Evolutionary conservation across 2,797 vertebrate genomes (phyloP).

Genomic region (Macropus fuliginosus): DNA sequence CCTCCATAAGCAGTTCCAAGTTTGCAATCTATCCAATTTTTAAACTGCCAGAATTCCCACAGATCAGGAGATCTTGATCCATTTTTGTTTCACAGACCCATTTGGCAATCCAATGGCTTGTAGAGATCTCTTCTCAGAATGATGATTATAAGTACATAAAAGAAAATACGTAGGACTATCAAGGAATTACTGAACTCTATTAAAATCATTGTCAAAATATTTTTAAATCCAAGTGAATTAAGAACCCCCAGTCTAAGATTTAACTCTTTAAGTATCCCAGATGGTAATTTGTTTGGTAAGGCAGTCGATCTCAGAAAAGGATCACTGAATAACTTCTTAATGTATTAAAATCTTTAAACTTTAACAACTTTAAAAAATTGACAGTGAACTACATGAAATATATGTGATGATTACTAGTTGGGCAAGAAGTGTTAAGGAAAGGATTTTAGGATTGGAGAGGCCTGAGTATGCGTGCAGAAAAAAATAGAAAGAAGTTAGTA

Average conservation of each 20-base stretch:
- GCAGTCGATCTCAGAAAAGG: background rate
- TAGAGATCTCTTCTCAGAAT: background rate
- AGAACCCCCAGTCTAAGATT: background rate
- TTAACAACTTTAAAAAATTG: no score
- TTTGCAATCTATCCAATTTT: background rate
- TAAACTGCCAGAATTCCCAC: background rate
- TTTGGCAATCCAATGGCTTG: background rate
- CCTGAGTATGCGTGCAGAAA: background rate
- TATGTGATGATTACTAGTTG: background rate
- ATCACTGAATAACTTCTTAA: background rate
- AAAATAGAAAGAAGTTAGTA: background rate
- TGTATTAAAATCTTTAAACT: background rate
- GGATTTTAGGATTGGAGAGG: background rate
- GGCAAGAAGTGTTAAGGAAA: background rate
- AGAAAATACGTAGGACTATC: background rate
- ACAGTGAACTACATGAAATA: background rate
- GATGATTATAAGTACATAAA: background rate
- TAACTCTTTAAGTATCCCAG: background rate
- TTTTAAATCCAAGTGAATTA: background rate
- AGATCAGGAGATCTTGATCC: background rate
- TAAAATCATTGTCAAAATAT: background rate
- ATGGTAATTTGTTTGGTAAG: background rate
- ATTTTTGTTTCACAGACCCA: background rate
- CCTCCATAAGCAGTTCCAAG: background rate
- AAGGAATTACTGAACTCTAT: background rate